These are phyloP conservation scores for Falco berigora DNA, from an alignment of 2,797 vertebrate genomes.

Conservation along the genomic window DNA sequence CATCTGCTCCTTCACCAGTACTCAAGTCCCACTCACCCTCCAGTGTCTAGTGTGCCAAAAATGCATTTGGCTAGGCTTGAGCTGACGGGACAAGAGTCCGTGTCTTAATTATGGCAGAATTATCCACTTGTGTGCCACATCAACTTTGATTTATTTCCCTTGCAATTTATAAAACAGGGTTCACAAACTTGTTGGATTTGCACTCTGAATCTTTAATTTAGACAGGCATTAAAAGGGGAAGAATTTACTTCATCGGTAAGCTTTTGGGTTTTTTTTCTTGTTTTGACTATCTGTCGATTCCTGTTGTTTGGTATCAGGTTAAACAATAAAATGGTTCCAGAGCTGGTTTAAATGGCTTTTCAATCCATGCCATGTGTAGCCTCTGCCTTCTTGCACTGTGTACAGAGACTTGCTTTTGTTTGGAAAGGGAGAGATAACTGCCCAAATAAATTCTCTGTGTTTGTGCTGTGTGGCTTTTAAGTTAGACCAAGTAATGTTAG, in stretches of 20 bases:
- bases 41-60: background rate
- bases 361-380: background rate
- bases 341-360: background rate
- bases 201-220: background rate
- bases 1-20: slow-evolving; percentile 1
- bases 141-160: background rate
- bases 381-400: background rate
- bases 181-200: background rate
- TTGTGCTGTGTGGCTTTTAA: background rate
- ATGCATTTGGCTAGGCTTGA: background rate
- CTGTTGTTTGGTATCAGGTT: background rate
- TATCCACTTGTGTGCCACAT: background rate
- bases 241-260: background rate
- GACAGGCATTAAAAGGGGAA: background rate
- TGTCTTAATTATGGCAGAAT: background rate
- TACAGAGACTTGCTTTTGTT: background rate
- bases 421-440: background rate
- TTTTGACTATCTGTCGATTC: background rate
- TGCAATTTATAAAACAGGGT: background rate
- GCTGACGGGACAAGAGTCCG: background rate
- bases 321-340: background rate
- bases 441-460: background rate
- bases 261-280: background rate
- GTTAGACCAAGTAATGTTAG: background rate
- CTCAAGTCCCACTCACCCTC: background rate